Evolutionary conservation across 2,888 invertebrate genomes (phyloP).

Genomic region (Glaucopsyche alexis): DNA sequence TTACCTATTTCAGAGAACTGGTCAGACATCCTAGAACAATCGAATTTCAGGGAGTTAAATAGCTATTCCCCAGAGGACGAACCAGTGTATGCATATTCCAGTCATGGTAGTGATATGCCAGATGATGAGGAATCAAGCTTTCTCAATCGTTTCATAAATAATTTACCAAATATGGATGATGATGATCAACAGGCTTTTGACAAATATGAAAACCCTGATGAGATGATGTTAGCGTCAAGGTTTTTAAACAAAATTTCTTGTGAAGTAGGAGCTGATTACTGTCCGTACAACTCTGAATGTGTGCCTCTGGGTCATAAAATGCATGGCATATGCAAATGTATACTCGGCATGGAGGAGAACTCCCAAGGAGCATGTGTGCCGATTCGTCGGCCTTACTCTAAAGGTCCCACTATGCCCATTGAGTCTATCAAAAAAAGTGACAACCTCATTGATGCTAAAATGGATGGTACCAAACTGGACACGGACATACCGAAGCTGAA

Average conservation of each 20-base stretch:
- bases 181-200: conserved; percentile 60
- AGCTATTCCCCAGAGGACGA: conserved; percentile 71
- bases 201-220: conserved; percentile 65
- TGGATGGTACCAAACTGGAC: conserved; percentile 53
- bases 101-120: conserved; percentile 55
- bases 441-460: conserved; percentile 51
- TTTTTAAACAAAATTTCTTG: conserved; percentile 79
- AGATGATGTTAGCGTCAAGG: conserved; percentile 72
- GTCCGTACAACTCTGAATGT: conserved; percentile 86
- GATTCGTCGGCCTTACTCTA: conserved; percentile 60
- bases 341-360: conserved; percentile 78
- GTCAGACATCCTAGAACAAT: conserved; percentile 72
- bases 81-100: conserved; percentile 61
- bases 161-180: conserved; percentile 63
- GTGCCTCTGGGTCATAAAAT: conserved; percentile 75
- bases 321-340: conserved; percentile 86
- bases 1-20: conserved; percentile 67
- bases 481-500: conserved; percentile 78
- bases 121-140: conserved; percentile 67
- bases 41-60: conserved; percentile 62
- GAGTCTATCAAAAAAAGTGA: conserved; percentile 62
- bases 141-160: conserved; percentile 64
- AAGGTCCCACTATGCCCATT: conserved; percentile 61
- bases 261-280: conserved; percentile 80
- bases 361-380: conserved; percentile 63